These are phyloP conservation scores for Sminthurides aquaticus DNA, from an alignment of 2,888 invertebrate genomes.

Conservation along the genomic window DNA sequence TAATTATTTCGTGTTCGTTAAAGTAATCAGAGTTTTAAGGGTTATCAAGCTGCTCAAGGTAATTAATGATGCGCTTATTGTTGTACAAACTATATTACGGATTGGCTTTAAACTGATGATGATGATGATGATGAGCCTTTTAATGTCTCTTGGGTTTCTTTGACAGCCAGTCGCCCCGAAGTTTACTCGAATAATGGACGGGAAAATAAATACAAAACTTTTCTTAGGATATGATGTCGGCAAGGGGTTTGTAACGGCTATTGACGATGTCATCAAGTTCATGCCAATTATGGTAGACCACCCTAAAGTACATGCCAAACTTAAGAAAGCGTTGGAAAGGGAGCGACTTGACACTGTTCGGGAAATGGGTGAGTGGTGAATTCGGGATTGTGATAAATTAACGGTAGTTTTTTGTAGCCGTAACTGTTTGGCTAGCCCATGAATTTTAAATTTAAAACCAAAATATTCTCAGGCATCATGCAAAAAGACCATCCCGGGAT, in stretches of 20 bases:
- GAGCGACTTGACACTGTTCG: constrained; percentile 50
- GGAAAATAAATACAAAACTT: constrained; percentile 53
- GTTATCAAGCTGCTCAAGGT: constrained; percentile 50
- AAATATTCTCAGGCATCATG: constrained; percentile 45
- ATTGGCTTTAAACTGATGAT: too few species aligned
- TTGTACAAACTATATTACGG: background rate
- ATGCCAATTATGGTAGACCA: constrained; percentile 50
- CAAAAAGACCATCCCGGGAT: constrained; percentile 57
- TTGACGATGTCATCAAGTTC: constrained; percentile 55
- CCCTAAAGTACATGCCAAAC: constrained; percentile 45
- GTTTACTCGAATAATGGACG: constrained; percentile 52
- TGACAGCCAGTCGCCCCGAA: constrained; percentile 50
- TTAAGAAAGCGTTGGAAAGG: constrained; percentile 42
- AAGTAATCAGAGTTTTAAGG: constrained; percentile 43
- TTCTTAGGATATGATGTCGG: constrained; percentile 60
- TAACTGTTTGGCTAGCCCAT: too few species aligned
- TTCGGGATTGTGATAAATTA: constrained; percentile 3
- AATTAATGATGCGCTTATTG: constrained; percentile 6
- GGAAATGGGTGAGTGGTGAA: constrained; percentile 47
- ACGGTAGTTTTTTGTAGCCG: too few species aligned
- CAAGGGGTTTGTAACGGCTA: constrained; percentile 57
- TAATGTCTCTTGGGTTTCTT: background rate
- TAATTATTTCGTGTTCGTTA: background rate
- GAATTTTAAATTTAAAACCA: background rate
- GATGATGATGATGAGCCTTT: background rate